Evolutionary conservation across 2,113 vertebrate genomes (phyloP).

Genomic region (Mohoua ochrocephala): DNA sequence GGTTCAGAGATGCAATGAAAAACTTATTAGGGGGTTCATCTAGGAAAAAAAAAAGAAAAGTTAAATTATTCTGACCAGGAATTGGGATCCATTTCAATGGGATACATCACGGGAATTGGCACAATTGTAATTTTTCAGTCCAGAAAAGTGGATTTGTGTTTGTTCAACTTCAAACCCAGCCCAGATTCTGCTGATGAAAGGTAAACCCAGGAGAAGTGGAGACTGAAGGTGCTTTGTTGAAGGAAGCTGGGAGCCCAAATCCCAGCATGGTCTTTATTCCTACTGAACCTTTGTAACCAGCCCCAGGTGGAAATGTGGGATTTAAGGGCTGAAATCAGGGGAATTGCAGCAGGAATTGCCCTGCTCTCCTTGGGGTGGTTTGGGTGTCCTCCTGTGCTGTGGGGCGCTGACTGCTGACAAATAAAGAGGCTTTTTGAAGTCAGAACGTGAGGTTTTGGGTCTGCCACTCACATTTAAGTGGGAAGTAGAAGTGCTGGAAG

Average conservation of each 20-base stretch:
- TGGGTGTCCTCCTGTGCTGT: accelerated
- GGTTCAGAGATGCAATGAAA: background rate
- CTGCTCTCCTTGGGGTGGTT: background rate
- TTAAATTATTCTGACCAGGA: background rate
- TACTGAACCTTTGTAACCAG: background rate
- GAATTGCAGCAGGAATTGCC: background rate
- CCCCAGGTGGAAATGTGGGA: background rate
- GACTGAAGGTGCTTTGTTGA: background rate
- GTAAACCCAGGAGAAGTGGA: background rate
- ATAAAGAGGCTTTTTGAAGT: background rate
- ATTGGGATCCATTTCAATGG: background rate
- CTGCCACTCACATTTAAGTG: background rate
- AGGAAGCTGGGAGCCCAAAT: background rate
- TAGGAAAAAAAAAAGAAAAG: background rate
- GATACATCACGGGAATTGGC: background rate
- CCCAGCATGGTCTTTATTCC: background rate
- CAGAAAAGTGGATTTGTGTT: background rate
- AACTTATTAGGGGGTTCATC: background rate
- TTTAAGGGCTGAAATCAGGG: background rate
- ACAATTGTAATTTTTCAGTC: background rate
- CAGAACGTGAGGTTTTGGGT: background rate
- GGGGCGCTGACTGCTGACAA: background rate
- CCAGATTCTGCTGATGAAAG: background rate
- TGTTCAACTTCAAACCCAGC: background rate
- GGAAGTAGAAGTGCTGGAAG: background rate